Evolutionary conservation across 2,797 vertebrate species (phyloP).

Genomic region (Sebastes reedi): DNA sequence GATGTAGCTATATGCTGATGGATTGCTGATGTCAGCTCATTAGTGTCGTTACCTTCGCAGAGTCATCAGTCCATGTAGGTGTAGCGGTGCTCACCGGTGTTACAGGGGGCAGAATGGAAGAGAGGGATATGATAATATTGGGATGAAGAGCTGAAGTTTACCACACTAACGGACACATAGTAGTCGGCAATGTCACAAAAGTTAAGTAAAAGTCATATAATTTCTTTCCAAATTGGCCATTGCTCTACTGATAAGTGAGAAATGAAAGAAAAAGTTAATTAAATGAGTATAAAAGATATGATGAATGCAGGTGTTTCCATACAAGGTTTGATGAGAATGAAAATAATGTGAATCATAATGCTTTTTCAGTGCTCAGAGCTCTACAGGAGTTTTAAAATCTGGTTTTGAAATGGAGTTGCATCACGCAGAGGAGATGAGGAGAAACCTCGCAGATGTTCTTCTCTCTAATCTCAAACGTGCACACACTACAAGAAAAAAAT

Average conservation of each 20-base stretch:
- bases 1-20: constrained; percentile 58
- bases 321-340: background rate
- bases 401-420: background rate
- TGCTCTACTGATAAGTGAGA: background rate
- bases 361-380: background rate
- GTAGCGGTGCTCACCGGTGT: constrained; percentile 22
- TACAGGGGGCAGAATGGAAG: background rate
- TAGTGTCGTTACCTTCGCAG: constrained; percentile 58
- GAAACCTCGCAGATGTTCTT: too few relatives aligned
- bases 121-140: background rate
- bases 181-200: background rate
- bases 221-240: background rate
- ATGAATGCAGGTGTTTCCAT: background rate
- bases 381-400: background rate
- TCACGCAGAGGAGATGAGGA: too few relatives aligned
- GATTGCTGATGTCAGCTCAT: constrained; percentile 73
- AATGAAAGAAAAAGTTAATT: background rate
- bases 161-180: background rate
- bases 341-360: background rate
- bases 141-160: constrained; percentile 1
- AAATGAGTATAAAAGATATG: background rate
- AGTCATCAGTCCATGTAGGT: constrained; percentile 54
- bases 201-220: background rate
- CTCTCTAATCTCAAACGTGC: too few relatives aligned
- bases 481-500: too few relatives aligned